Evolutionary conservation across 2,113 vertebrate species (phyloP).

Genomic region (human (Homo sapiens)): GRCh38 chr5:11004001-11004500

Average conservation of each 20-base stretch:
- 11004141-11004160: not conserved
- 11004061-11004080: constrained; percentile 38
- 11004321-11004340: not conserved
- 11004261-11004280: not conserved
- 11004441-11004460: not conserved
- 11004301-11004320: not conserved
- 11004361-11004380: not conserved
- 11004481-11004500: too few species aligned
- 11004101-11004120: not conserved
- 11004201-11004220: not conserved
- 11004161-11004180: not conserved
- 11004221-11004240: not conserved
- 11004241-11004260: not conserved
- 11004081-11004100: constrained; percentile 16
- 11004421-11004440: not conserved
- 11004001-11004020: not conserved
- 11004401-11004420: accelerated
- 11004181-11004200: not conserved
- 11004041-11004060: constrained; percentile 21
- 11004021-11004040: constrained; percentile 53
- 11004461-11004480: not conserved
- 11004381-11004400: not conserved
- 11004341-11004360: not conserved
- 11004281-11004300: not conserved
- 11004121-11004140: not conserved